Percentiles rank a stretch among this genome's conserved stretches.
Conservation (phyloP, 2,113 vertebrate genomes). For the Siniperca knerii region DNA sequence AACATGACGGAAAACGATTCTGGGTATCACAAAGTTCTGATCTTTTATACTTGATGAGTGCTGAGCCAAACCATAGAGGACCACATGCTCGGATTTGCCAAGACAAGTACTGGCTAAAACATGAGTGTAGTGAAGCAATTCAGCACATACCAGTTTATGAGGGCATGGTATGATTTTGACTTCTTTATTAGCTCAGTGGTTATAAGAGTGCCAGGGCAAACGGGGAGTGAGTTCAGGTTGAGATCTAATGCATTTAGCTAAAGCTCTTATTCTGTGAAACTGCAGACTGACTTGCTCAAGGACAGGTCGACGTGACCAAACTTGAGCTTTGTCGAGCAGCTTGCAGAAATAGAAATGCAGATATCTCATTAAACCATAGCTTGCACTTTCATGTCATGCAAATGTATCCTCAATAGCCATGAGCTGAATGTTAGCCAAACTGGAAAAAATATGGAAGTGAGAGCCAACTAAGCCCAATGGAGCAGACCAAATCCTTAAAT, state of each 20-base stretch:
- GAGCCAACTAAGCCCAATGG: conserved; percentile 24
- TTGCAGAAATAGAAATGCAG: conserved; percentile 9
- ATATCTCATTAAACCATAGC: conserved; percentile 13
- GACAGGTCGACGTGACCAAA: conserved; percentile 5
- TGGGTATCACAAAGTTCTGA: conserved; percentile 16
- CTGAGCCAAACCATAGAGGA: background rate
- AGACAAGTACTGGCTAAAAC: background rate
- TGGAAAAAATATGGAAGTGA: conserved; percentile 12
- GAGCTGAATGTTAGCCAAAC: conserved; percentile 19
- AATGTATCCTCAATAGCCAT: conserved; percentile 18
- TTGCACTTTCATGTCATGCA: conserved; percentile 26
- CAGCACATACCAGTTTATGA: background rate
- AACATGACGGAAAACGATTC: conserved; percentile 48
- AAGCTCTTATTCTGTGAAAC: conserved; percentile 11
- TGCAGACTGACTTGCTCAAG: conserved; percentile 26
- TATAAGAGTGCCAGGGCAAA: background rate
- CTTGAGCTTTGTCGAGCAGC: conserved; percentile 10
- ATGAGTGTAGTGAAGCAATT: conserved; percentile 8
- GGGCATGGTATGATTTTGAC: background rate
- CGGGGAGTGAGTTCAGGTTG: background rate
- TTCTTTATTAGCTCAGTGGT: background rate
- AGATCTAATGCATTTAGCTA: background rate
- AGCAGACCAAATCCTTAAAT: conserved; percentile 34
- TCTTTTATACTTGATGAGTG: conserved; percentile 5
- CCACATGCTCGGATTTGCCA: background rate